Conservation (phyloP, 2,888 invertebrate genomes). For the Clostera curtula region DNA sequence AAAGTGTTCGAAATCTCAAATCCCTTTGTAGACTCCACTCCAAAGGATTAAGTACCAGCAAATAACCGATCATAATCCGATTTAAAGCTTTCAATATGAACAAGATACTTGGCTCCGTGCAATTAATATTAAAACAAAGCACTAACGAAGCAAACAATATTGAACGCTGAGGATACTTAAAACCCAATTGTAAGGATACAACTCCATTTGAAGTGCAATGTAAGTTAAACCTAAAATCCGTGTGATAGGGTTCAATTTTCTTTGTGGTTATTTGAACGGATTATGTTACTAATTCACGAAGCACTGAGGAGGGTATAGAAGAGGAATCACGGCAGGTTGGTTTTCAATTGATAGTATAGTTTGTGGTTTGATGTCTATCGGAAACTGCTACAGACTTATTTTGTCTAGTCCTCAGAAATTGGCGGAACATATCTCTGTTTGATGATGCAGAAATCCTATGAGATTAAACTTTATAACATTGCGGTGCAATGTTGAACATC, state of each 20-base stretch:
- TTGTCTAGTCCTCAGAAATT: too few species aligned
- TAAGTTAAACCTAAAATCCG: slow-evolving; percentile 16
- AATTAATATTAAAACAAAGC: slow-evolving; percentile 29
- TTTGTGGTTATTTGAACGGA: slow-evolving; percentile 18
- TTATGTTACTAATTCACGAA: slow-evolving; percentile 21
- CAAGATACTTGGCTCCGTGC: slow-evolving; percentile 13
- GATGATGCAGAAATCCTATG: too few species aligned
- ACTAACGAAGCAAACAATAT: slow-evolving; percentile 47
- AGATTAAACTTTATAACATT: too few species aligned
- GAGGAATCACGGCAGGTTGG: slow-evolving; percentile 50
- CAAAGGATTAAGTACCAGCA: slow-evolving; percentile 2
- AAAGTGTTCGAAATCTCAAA: not conserved
- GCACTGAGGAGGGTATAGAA: slow-evolving; percentile 20
- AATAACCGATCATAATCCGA: slow-evolving; percentile 13
- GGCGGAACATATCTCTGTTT: too few species aligned
- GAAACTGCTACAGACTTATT: too few species aligned
- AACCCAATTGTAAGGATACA: slow-evolving; percentile 20
- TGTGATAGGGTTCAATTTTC: slow-evolving; percentile 14
- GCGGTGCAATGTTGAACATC: too few species aligned
- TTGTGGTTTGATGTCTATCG: slow-evolving; percentile 41
- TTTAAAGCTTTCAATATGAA: slow-evolving; percentile 11
- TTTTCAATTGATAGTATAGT: slow-evolving; percentile 55
- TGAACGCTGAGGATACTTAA: slow-evolving; percentile 20
- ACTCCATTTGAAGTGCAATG: slow-evolving; percentile 7
- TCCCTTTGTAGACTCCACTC: not conserved